Percentiles rank a stretch among this genome's conserved stretches.
Conservation (phyloP, 2,797 vertebrate species). For the Iguana delicatissima region DNA sequence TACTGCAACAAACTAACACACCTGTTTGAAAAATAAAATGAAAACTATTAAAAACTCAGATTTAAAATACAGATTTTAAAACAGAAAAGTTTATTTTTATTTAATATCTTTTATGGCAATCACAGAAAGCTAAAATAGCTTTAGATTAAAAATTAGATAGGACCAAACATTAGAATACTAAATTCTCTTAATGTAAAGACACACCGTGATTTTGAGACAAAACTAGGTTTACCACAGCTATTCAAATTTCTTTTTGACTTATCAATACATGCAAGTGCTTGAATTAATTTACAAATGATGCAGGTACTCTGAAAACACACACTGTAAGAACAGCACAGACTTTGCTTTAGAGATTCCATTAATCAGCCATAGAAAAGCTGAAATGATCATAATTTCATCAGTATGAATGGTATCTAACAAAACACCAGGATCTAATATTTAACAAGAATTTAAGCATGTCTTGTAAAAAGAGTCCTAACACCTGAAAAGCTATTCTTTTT, state of each 20-base stretch:
- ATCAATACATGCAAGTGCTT: slow-evolving; percentile 14
- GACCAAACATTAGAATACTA: neutral
- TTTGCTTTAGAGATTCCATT: slow-evolving; percentile 4
- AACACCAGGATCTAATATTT: neutral
- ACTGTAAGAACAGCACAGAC: slow-evolving; percentile 55
- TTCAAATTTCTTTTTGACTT: neutral
- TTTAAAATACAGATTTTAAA: neutral
- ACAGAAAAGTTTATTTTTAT: neutral
- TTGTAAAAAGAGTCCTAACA: slow-evolving; percentile 3
- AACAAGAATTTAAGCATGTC: neutral
- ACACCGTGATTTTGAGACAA: neutral
- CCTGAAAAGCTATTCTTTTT: slow-evolving; percentile 21
- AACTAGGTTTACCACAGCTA: slow-evolving; percentile 35
- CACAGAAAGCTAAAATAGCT: slow-evolving; percentile 34
- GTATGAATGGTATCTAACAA: neutral
- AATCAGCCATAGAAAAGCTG: slow-evolving; percentile 16
- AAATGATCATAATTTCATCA: slow-evolving; percentile 1
- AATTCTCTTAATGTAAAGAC: neutral
- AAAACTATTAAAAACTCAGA: neutral
- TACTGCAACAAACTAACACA: too few relatives aligned
- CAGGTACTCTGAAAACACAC: slow-evolving; percentile 57
- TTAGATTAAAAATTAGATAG: neutral
- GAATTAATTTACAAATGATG: slow-evolving; percentile 38
- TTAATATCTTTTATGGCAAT: neutral
- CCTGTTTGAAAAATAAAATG: neutral